These are phyloP conservation scores for Piliocolobus tephrosceles DNA, from an alignment of 2,113 vertebrate genomes.

Conservation along the genomic window DNA sequence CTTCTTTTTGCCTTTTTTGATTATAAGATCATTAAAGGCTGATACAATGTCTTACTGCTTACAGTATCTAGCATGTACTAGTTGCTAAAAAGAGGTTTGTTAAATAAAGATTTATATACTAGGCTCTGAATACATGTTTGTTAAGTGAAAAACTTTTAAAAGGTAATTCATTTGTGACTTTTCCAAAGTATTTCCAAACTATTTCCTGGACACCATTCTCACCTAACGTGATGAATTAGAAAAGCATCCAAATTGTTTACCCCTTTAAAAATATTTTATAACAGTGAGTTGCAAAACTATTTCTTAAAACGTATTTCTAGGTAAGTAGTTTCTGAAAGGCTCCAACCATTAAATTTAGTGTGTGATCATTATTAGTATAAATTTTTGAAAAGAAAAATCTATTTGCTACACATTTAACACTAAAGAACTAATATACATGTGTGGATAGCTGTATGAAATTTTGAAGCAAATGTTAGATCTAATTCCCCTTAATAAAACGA, in stretches of 20 bases:
- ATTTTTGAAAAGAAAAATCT: constrained; percentile 25
- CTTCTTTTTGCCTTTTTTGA: not conserved
- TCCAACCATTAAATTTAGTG: not conserved
- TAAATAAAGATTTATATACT: not conserved
- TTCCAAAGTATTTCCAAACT: not conserved
- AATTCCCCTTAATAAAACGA: constrained; percentile 35
- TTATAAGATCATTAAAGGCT: not conserved
- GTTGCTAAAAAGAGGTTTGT: not conserved
- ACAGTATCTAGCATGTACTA: not conserved
- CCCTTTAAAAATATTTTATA: constrained; percentile 20
- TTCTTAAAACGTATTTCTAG: not conserved
- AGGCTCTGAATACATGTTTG: not conserved
- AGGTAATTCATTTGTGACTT: not conserved
- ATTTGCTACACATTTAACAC: not conserved
- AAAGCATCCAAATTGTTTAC: constrained; percentile 23
- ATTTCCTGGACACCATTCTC: not conserved
- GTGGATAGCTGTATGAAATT: not conserved
- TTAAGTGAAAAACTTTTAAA: constrained; percentile 1
- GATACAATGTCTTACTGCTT: not conserved
- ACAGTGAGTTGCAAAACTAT: not conserved
- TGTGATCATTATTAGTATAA: not conserved
- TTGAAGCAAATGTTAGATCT: constrained; percentile 12
- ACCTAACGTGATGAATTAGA: not conserved
- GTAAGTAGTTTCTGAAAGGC: not conserved
- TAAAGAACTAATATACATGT: constrained; percentile 1